Evolutionary conservation across 2,113 vertebrate genomes (phyloP), one percentile per base, ranked within the genome.

Genomic region (Phaetusa simplex): DNA sequence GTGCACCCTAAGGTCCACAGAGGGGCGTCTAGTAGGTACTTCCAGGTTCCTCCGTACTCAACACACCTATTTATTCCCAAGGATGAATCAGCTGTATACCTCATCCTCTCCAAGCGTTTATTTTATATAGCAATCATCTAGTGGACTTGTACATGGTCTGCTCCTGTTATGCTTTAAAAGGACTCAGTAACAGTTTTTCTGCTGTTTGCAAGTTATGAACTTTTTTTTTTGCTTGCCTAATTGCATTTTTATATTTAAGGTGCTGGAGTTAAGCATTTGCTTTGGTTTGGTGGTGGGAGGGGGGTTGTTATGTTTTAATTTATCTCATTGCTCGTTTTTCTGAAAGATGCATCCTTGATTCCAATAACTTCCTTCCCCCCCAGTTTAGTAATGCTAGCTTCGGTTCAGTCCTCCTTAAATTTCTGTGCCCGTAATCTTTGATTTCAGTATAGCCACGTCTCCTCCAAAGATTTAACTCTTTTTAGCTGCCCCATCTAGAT

Each of bases 191-290:
- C 3, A 55, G 24, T 55, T 70, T 34, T 70, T 47, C 16, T 61
- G 22, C 40, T 80, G 23, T 26, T 45, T 36, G 6, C 15, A 61
- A 38, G 8, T 86, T 40, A 77, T 6, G 79, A 21, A 9, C 5
- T 36, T 81, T 70, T 42, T 27, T 47, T 42, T 69, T 59, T 69
- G 5, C 14, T 62, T 45, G 19, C 13, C 6, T 23, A 80, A n/a
- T 18, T 42, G 7, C 6, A 66, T 40, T 45, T 65, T 65, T 42
- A 36, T 7, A 71, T 61, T 50, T 55, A 55, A 65, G 5, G 12
- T 50, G 11, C 6, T 24, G 4, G 26, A 82, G 30, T 53, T 38
- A 20, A 2, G 4, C 4, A 2, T 5, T 6, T 7, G 14, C 2
- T 55, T 55, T 47, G 6, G 9, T n/a, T 64, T 53, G n/a, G 10